phyloP scores from a whole-genome alignment of 2,888 invertebrate genomes.

The Vanessa cardui region DNA sequence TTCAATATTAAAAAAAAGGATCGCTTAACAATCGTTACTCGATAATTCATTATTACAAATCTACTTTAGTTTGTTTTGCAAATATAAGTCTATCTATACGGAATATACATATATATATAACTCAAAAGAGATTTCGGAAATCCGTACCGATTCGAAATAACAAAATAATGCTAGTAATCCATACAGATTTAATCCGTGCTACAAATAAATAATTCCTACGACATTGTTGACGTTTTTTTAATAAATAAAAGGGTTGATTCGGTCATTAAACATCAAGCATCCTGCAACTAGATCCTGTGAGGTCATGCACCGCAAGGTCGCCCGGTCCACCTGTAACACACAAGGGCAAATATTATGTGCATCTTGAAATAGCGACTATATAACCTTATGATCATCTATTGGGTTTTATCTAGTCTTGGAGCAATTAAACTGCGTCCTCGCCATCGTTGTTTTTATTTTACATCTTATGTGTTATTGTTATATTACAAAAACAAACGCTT shows the following conservation, averaged over 20 bases:
- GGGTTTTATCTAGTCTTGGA: neutral
- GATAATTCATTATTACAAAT: no score
- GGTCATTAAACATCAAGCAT: conserved; percentile 37
- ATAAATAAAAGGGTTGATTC: conserved; percentile 31
- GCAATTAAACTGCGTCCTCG: conserved; percentile 12
- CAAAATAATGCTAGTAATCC: no score
- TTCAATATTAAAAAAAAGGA: neutral
- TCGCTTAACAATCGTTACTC: no score
- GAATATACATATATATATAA: no score
- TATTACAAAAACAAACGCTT: neutral
- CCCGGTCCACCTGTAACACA: conserved; percentile 51
- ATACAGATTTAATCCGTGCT: no score
- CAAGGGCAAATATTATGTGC: conserved; percentile 45
- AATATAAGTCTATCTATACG: no score
- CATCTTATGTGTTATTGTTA: neutral
- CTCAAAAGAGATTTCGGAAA: no score
- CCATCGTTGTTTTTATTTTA: neutral
- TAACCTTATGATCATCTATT: conserved; percentile 27
- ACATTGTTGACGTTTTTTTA: neutral
- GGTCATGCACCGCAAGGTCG: conserved; percentile 61
- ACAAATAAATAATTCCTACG: neutral
- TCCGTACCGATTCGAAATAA: no score
- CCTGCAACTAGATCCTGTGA: conserved; percentile 49
- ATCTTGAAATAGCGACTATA: conserved; percentile 41
- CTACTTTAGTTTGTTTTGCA: no score